Conservation (phyloP, 92 coral and sea anemone species). For the Muricea muricata region DNA sequence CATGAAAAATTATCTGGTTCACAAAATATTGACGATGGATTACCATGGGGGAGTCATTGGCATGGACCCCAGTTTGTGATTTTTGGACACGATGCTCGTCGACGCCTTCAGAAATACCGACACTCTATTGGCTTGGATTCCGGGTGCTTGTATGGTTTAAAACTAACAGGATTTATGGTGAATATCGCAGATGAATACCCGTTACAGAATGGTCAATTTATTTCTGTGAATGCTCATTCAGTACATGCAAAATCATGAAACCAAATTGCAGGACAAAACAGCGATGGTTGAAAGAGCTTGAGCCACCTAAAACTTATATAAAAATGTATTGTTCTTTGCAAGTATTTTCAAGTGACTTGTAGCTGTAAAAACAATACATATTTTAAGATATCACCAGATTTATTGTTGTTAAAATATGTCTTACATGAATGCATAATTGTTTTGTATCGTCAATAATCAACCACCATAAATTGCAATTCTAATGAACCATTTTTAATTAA, state of each 20-base stretch:
- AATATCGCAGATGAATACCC: constrained; percentile 47
- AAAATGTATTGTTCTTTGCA: neutral
- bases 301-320: too few species aligned
- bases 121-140: constrained; percentile 74
- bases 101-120: constrained; percentile 65
- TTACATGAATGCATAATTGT: neutral
- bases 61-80: constrained; percentile 73
- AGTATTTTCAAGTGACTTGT: neutral
- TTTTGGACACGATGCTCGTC: constrained; percentile 85
- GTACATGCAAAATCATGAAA: neutral
- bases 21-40: constrained; percentile 51
- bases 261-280: too few species aligned
- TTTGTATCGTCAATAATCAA: too few species aligned
- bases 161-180: constrained; percentile 72
- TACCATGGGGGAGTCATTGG: constrained; percentile 79
- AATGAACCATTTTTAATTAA: too few species aligned
- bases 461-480: too few species aligned
- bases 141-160: constrained; percentile 79
- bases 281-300: too few species aligned
- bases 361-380: too few species aligned
- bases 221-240: constrained; percentile 22
- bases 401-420: neutral
- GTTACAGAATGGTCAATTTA: constrained; percentile 7
- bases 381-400: too few species aligned
- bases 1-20: constrained; percentile 68